These are phyloP conservation scores for Blastobasis lacticolella DNA, from an alignment of 2,888 invertebrate genomes.

Conservation along the genomic window DNA sequence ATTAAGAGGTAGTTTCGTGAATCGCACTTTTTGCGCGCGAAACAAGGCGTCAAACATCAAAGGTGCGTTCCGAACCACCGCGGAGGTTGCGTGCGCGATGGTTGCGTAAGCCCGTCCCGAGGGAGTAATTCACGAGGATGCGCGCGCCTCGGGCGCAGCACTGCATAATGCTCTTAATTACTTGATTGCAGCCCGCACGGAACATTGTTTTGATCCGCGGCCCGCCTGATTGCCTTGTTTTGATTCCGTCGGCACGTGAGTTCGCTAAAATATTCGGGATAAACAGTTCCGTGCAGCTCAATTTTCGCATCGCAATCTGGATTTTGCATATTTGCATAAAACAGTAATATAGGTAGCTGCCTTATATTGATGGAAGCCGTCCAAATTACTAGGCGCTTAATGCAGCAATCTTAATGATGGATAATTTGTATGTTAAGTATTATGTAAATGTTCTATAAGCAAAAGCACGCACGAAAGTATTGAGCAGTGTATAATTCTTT, in stretches of 20 bases:
- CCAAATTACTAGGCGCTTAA: too few species aligned
- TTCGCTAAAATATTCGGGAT: too few species aligned
- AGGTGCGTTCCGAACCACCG: constrained; percentile 6
- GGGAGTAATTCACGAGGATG: constrained; percentile 22
- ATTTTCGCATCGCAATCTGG: background rate
- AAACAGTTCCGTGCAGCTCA: too few species aligned
- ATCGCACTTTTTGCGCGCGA: too few species aligned
- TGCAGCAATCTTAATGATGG: too few species aligned
- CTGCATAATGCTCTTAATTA: constrained; percentile 10
- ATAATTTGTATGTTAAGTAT: too few species aligned
- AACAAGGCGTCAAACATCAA: background rate
- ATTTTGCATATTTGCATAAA: background rate
- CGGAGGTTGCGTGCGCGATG: constrained; percentile 18
- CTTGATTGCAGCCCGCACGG: constrained; percentile 9
- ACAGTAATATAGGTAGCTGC: too few species aligned
- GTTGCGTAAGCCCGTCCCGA: constrained; percentile 19
- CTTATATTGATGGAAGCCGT: too few species aligned
- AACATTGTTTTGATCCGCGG: constrained; percentile 7
- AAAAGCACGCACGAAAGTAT: too few species aligned
- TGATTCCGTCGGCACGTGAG: background rate
- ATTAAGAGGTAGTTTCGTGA: too few species aligned
- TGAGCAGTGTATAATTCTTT: too few species aligned
- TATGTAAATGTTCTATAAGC: too few species aligned
- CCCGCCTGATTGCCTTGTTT: constrained; percentile 2
- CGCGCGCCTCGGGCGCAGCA: constrained; percentile 8